Percentiles rank a stretch among this genome's conserved stretches.
Conservation (phyloP, 2,888 invertebrate species). For the Cheilosia impressa region DNA sequence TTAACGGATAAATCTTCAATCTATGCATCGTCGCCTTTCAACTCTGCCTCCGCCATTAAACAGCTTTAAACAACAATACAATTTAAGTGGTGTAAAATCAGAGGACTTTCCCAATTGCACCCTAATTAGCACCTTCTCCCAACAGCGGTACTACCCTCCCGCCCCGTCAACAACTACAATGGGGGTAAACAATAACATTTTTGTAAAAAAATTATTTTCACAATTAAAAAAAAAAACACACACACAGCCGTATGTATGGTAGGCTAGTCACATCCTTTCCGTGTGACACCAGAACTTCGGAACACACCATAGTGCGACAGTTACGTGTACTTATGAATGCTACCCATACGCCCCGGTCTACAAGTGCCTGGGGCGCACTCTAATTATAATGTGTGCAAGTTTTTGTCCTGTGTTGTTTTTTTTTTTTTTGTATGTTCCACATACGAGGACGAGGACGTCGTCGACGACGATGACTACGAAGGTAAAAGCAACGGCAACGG, state of each 20-base stretch:
- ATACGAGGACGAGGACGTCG: constrained; percentile 76
- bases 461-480: constrained; percentile 78
- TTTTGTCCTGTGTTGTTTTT: constrained; percentile 29
- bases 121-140: constrained; percentile 53
- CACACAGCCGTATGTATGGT: neutral
- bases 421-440: neutral
- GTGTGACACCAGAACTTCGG: constrained; percentile 14
- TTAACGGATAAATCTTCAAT: too few species aligned
- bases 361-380: constrained; percentile 63
- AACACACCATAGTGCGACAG: constrained; percentile 23
- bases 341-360: constrained; percentile 56
- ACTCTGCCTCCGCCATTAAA: neutral
- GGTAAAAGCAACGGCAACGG: constrained; percentile 71
- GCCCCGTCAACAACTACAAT: constrained; percentile 1
- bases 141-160: neutral
- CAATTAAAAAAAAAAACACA: constrained; percentile 29
- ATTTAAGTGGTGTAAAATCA: constrained; percentile 30
- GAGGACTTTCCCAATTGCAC: constrained; percentile 54
- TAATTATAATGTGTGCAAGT: constrained; percentile 69
- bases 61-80: neutral
- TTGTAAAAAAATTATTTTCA: constrained; percentile 50
- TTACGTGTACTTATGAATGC: constrained; percentile 44
- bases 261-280: constrained; percentile 3
- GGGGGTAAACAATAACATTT: constrained; percentile 19
- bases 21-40: too few species aligned